A percentile compares a stretch with the other conserved stretches of the same genome.
Conservation (phyloP, 2,888 invertebrate genomes). For the Lithophane semibrunnea region DNA sequence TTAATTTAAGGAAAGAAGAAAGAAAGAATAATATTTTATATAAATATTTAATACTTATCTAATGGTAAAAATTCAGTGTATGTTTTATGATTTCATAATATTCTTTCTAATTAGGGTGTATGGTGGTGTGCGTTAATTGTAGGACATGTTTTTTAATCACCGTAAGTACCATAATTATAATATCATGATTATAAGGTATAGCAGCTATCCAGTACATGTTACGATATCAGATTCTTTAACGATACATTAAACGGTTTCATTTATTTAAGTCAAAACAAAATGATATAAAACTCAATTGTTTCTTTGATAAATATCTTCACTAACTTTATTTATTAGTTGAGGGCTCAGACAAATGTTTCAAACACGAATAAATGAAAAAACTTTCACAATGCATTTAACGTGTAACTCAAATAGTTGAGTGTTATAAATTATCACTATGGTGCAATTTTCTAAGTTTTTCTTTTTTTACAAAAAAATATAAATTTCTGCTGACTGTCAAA, state of each 20-base stretch:
- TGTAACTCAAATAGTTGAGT: constrained; percentile 38
- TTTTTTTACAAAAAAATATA: constrained; percentile 5
- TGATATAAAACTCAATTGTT: constrained; percentile 31
- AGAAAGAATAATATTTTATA: too few relatives aligned
- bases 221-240: not conserved
- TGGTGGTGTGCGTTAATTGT: too few relatives aligned
- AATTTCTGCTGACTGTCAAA: not conserved
- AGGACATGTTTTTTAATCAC: too few relatives aligned
- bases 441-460: not conserved
- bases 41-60: too few relatives aligned
- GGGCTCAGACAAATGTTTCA: constrained; percentile 46
- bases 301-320: constrained; percentile 52
- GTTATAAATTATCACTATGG: constrained; percentile 5
- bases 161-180: too few relatives aligned
- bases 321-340: constrained; percentile 55
- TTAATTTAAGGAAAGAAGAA: too few relatives aligned
- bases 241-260: constrained; percentile 5
- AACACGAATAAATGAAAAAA: constrained; percentile 56
- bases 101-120: too few relatives aligned
- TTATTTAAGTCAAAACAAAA: constrained; percentile 25
- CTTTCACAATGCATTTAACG: constrained; percentile 52
- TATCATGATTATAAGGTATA: too few relatives aligned
- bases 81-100: too few relatives aligned
- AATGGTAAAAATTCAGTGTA: too few relatives aligned
- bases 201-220: too few relatives aligned